A percentile compares a stretch with the other conserved stretches of the same genome.
phyloP scores from a whole-genome alignment of 2,888 invertebrate genomes.

The Eulithis prunata region DNA sequence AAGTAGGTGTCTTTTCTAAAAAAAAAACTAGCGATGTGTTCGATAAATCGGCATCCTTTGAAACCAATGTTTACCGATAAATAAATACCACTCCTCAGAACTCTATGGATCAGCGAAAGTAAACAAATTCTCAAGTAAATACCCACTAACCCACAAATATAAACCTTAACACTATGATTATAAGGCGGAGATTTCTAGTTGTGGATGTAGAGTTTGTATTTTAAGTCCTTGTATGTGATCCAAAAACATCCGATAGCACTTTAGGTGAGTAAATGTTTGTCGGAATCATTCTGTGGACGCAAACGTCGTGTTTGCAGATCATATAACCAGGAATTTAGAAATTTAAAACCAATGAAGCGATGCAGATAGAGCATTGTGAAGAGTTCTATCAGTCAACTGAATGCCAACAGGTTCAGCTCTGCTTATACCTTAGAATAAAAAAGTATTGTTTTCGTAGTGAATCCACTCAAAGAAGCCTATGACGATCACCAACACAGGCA shows the following conservation, averaged over 20 bases:
- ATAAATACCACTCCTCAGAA: constrained; percentile 61
- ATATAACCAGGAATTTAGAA: constrained; percentile 19
- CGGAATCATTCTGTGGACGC: constrained; percentile 36
- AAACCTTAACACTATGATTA: background rate
- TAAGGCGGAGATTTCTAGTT: constrained; percentile 38
- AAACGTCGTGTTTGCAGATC: constrained; percentile 29
- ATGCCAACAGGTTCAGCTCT: too few species aligned
- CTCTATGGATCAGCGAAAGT: constrained; percentile 63
- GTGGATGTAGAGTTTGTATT: constrained; percentile 42
- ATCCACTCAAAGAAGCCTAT: too few species aligned
- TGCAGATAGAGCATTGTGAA: background rate
- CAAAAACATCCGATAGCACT: constrained; percentile 72
- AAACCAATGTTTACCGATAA: constrained; percentile 60
- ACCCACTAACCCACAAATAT: constrained; percentile 21
- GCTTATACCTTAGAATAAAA: too few species aligned
- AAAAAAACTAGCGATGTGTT: constrained; percentile 48
- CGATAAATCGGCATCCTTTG: constrained; percentile 51
- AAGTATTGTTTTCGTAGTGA: too few species aligned
- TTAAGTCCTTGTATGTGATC: constrained; percentile 69
- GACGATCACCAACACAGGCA: too few species aligned
- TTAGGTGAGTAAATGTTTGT: constrained; percentile 63
- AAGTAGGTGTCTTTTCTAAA: background rate
- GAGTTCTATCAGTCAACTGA: background rate
- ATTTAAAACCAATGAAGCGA: constrained; percentile 15
- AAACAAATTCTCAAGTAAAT: constrained; percentile 54